Percentiles rank a stretch among this genome's conserved stretches.
Conservation (phyloP, 2,888 invertebrate genomes). For the Coelogynopora nodosa region DNA sequence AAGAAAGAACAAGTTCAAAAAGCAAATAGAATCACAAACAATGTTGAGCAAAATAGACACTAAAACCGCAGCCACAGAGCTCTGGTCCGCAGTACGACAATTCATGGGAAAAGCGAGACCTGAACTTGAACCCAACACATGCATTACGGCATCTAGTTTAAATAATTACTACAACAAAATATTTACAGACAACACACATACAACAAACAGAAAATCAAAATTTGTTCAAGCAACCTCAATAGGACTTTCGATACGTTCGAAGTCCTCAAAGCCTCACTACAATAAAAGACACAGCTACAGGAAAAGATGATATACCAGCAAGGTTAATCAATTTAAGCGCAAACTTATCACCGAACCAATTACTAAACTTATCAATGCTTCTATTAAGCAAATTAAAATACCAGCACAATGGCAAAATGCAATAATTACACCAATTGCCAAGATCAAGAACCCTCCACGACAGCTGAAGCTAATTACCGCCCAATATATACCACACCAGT, state of each 20-base stretch:
- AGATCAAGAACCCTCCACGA: not conserved
- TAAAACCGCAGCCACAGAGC: slow-evolving; percentile 2
- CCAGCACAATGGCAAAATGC: slow-evolving; percentile 27
- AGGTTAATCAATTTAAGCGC: not conserved
- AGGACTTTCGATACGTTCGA: slow-evolving; percentile 1
- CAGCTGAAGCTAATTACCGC: not conserved
- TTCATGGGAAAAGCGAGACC: not conserved
- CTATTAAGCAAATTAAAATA: slow-evolving; percentile 6
- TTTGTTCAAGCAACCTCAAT: slow-evolving; percentile 3
- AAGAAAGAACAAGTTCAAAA: slow-evolving; percentile 27
- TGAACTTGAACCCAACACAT: not conserved
- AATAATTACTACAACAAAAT: slow-evolving; percentile 18
- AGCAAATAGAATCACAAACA: slow-evolving; percentile 30
- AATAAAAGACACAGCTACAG: slow-evolving; percentile 5
- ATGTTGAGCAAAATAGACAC: slow-evolving; percentile 2
- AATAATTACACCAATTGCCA: slow-evolving; percentile 19
- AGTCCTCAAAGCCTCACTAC: not conserved
- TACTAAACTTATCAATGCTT: slow-evolving; percentile 15
- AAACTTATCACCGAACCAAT: not conserved
- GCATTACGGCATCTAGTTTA: slow-evolving; percentile 10
- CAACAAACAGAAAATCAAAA: not conserved
- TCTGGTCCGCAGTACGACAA: slow-evolving; percentile 15
- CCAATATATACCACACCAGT: not conserved
- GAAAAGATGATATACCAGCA: slow-evolving; percentile 9
- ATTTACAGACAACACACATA: not conserved